A percentile compares a stretch with the other conserved stretches of the same genome.
Conservation (phyloP, 2,797 vertebrate species). For the Enteromius treurensis region DNA sequence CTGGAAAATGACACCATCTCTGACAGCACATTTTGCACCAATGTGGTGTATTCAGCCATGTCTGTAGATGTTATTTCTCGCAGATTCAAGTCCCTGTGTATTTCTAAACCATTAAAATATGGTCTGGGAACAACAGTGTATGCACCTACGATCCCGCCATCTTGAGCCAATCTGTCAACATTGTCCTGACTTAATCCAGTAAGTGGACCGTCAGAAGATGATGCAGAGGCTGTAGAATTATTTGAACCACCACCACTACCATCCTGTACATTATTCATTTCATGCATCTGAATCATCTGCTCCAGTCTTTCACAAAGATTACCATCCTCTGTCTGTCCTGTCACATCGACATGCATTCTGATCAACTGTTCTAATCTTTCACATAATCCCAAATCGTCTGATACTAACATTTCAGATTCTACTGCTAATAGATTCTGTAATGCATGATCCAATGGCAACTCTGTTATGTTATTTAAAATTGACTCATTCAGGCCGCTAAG, state of each 20-base stretch:
- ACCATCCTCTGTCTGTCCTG: no score
- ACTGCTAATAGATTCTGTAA: neutral
- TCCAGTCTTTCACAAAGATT: no score
- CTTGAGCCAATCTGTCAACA: neutral
- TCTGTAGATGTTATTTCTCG: neutral
- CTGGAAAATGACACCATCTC: neutral
- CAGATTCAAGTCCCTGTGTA: neutral
- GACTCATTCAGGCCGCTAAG: neutral
- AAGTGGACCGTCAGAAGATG: no score
- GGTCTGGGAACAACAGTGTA: neutral
- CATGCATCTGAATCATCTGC: no score
- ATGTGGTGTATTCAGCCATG: neutral
- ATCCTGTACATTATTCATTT: no score
- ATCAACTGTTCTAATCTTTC: neutral
- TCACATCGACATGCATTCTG: no score
- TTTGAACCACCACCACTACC: neutral
- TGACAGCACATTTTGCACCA: neutral
- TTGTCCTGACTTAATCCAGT: neutral
- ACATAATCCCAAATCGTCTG: neutral
- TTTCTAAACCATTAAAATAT: neutral
- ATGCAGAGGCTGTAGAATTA: neutral
- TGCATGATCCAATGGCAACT: neutral
- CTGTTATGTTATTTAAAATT: neutral
- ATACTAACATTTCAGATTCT: neutral
- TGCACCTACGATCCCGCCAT: neutral